phyloP scores from a whole-genome alignment of 2,888 invertebrate genomes.

The Drosophila stalkeri region DNA sequence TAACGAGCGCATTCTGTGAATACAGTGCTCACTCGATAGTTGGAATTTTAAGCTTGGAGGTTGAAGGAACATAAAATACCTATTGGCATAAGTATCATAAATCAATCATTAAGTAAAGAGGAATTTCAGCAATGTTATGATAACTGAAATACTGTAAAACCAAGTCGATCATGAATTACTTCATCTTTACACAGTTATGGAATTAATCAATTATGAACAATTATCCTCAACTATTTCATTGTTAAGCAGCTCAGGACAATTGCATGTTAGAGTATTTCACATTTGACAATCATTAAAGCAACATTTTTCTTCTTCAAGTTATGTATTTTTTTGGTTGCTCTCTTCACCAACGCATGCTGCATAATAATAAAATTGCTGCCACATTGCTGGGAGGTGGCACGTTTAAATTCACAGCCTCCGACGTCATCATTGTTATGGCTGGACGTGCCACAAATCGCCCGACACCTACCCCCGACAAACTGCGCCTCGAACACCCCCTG shows the following conservation, averaged over 20 bases:
- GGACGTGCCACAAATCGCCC: slow-evolving; percentile 31
- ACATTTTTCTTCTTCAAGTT: not conserved
- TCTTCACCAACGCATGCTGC: slow-evolving; percentile 64
- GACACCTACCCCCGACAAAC: not conserved
- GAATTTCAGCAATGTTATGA: no score
- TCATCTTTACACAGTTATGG: not conserved
- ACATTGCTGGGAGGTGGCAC: slow-evolving; percentile 5
- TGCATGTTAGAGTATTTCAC: not conserved
- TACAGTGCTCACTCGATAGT: not conserved
- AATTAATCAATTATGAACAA: not conserved
- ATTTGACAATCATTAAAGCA: not conserved
- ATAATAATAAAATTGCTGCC: slow-evolving; percentile 72
- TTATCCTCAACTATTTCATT: not conserved
- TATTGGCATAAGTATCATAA: no score
- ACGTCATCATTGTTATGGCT: slow-evolving; percentile 53
- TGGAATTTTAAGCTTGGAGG: no score
- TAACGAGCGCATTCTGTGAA: not conserved
- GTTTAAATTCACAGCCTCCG: slow-evolving; percentile 47
- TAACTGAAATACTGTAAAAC: no score
- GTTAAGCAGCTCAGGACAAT: rapidly evolving
- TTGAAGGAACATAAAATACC: not conserved
- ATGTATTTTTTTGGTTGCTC: slow-evolving; percentile 18
- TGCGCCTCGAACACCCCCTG: not conserved
- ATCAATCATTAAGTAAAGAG: no score
- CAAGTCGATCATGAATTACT: not conserved